Evolutionary conservation across 2,113 vertebrate genomes (phyloP).

Genomic region (Phylloscopus trochilus): DNA sequence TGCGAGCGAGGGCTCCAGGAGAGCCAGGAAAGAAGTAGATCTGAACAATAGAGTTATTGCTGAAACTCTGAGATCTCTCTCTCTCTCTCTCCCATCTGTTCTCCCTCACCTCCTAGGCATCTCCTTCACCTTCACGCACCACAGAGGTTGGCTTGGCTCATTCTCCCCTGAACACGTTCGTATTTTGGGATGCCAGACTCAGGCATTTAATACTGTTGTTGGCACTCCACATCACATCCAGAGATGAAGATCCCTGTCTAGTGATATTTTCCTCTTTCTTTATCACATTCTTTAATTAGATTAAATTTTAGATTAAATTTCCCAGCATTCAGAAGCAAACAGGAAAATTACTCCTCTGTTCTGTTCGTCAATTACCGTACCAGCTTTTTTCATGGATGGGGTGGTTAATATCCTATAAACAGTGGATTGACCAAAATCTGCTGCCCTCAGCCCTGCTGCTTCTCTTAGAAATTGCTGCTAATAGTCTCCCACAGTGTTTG

Average conservation of each 20-base stretch:
- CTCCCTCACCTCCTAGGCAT: constrained; percentile 15
- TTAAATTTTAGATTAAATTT: neutral
- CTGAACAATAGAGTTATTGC: neutral
- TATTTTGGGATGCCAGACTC: constrained; percentile 27
- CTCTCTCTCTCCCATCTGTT: neutral
- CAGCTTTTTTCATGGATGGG: neutral
- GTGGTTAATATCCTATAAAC: neutral
- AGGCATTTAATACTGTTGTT: neutral
- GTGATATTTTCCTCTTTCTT: neutral
- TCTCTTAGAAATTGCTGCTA: neutral
- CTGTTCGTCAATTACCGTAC: neutral
- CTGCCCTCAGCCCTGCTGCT: neutral
- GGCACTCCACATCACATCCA: neutral
- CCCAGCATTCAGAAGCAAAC: neutral
- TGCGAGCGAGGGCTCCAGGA: neutral
- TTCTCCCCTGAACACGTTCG: neutral
- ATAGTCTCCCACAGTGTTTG: neutral
- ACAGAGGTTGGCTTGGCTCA: neutral
- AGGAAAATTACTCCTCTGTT: constrained; percentile 43
- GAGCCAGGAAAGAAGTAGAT: neutral
- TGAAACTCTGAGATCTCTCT: neutral
- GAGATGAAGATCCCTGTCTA: neutral
- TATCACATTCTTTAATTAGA: neutral
- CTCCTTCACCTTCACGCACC: constrained; percentile 58
- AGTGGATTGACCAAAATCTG: neutral